Evolutionary conservation across 2,888 invertebrate genomes (phyloP).

Genomic region (Drosophila setosimentum): DNA sequence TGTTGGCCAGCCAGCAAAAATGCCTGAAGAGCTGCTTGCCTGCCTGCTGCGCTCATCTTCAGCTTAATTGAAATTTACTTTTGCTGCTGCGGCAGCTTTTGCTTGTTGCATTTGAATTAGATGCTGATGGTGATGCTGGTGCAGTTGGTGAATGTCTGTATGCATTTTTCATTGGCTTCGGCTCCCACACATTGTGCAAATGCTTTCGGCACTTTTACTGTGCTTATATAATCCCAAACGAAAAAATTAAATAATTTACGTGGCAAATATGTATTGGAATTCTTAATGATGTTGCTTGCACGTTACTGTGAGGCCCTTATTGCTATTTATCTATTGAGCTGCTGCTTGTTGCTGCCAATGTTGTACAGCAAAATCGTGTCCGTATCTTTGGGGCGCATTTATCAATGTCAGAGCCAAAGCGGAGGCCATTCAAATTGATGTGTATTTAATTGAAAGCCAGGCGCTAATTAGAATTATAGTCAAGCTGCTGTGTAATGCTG

Average conservation of each 20-base stretch:
- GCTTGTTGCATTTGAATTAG: constrained; percentile 18
- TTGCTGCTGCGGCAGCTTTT: constrained; percentile 33
- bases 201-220: constrained; percentile 78
- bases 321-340: constrained; percentile 31
- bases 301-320: constrained; percentile 17
- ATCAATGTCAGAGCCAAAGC: constrained; percentile 74
- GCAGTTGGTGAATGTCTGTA: constrained; percentile 69
- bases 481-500: constrained; percentile 72
- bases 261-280: constrained; percentile 44
- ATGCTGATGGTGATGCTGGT: constrained; percentile 24
- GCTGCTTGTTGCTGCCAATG: constrained; percentile 48
- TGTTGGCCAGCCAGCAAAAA: constrained; percentile 62
- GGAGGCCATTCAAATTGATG: constrained; percentile 71
- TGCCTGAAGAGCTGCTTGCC: constrained; percentile 53
- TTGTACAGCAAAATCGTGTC: constrained; percentile 69
- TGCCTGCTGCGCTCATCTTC: constrained; percentile 69
- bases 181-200: constrained; percentile 82
- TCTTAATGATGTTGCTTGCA: constrained; percentile 52
- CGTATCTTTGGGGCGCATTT: constrained; percentile 60
- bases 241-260: constrained; percentile 78
- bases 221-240: constrained; percentile 67
- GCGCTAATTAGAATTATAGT: constrained; percentile 76
- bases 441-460: constrained; percentile 73
- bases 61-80: constrained; percentile 80
- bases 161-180: constrained; percentile 74